Conservation (phyloP, 2,113 vertebrate species). For the Gallinago jamesoni region DNA sequence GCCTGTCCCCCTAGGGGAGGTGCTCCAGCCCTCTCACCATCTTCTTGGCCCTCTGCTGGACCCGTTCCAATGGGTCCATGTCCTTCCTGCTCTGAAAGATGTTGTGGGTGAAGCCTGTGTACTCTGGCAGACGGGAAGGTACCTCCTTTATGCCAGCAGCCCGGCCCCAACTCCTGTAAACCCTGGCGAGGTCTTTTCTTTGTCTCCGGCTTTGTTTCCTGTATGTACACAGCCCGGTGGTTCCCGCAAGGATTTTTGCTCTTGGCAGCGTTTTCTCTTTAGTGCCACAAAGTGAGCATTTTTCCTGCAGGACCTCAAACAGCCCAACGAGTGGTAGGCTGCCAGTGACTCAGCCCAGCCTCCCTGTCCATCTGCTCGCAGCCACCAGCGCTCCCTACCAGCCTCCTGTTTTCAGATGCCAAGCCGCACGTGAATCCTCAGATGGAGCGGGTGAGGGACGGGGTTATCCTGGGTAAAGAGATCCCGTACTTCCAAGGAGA, state of each 20-base stretch:
- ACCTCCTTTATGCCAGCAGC: background rate
- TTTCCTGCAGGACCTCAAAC: conserved; percentile 50
- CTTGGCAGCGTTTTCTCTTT: background rate
- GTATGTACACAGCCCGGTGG: background rate
- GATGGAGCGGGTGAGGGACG: background rate
- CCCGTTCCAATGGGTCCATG: too few relatives aligned
- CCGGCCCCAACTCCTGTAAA: background rate
- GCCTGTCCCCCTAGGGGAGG: too few relatives aligned
- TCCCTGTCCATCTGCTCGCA: background rate
- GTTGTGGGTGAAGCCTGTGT: background rate
- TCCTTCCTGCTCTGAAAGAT: background rate
- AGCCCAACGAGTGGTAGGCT: conserved; percentile 17
- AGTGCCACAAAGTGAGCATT: conserved; percentile 32
- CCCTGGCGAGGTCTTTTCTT: background rate
- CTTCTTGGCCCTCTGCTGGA: too few relatives aligned
- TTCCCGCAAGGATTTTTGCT: background rate
- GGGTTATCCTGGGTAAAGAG: background rate
- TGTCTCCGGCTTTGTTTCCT: background rate
- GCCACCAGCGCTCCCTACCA: background rate
- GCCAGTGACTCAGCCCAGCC: background rate
- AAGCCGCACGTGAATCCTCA: background rate
- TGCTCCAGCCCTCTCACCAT: too few relatives aligned
- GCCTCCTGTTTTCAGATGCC: background rate
- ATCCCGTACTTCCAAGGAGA: background rate
- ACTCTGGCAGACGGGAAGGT: background rate